Evolutionary conservation across 2,888 invertebrate species (phyloP), one percentile per base, ranked within the genome.

Genomic region (Myathropa florea): DNA sequence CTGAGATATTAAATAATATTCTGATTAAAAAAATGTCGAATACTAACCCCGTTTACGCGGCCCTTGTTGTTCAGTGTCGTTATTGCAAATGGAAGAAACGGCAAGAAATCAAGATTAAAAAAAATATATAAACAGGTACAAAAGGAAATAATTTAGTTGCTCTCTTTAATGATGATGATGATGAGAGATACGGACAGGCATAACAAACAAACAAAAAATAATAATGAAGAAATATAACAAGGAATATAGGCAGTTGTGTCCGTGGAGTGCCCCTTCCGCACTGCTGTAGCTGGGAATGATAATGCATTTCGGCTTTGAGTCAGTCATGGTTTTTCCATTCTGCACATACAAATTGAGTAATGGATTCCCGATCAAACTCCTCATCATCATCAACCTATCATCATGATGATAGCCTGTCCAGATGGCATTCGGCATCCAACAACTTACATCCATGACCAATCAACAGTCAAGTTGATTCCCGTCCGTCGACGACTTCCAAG

Each of bases 381-480:
- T 76, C 84, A 76, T 80, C 80, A 77, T 82, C 86, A 82, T 83
- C 46, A 46, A 46, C 18, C 46, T 71, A 78, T 83, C 72, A 82
- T 79, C 63, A 60, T 30, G 46, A 46, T 18, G 18, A 18, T 46
- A 46, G 46, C 46, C 14, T 59, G 64, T 55, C 55, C 57, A 67
- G 59, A 63, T 55, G 30, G 21, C 53, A 30, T 28, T 33, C 59
- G 55, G 70, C 61, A 59, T 28, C 36, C 59, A 55, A 55, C 53
- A 84, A 86, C 86, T 86, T 86, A 86, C 86, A 86, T 86, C 86
- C 86, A 86, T 86, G 86, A 61, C 86, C 86, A 86, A 82, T 82
- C 82, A 85, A 85, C 85, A 85, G 73, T 68, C 70, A 77, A 72
- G 77, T 68, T 85, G 85, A 70, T 82, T 82, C 68, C 81, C 73